These are phyloP conservation scores for Pteruthius melanotis DNA, from an alignment of 2,113 vertebrate species.

Conservation along the genomic window DNA sequence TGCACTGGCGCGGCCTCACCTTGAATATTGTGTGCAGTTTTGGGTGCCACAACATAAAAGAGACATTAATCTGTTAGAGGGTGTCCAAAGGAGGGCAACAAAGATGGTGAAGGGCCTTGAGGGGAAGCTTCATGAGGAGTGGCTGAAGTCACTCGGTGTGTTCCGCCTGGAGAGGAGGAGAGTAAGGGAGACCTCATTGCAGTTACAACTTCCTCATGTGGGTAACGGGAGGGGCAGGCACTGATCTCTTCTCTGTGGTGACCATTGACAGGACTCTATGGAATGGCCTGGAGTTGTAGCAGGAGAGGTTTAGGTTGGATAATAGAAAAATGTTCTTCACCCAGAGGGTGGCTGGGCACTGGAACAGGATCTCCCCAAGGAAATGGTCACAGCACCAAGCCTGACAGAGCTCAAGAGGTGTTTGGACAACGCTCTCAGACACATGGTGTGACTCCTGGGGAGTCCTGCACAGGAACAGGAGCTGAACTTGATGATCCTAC, in stretches of 20 bases:
- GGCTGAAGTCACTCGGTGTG: neutral
- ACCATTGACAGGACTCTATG: accelerated
- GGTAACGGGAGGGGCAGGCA: neutral
- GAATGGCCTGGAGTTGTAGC: neutral
- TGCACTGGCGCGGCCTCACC: accelerated
- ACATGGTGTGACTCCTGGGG: neutral
- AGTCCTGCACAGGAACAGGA: neutral
- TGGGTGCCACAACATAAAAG: neutral
- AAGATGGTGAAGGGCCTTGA: neutral
- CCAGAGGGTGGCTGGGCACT: neutral
- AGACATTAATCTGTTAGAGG: neutral
- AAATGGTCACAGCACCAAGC: neutral
- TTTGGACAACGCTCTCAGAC: neutral
- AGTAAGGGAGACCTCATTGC: neutral
- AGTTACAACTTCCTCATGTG: neutral
- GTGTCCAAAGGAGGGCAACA: neutral
- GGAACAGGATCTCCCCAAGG: neutral
- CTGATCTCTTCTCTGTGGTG: neutral
- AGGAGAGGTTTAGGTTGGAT: neutral
- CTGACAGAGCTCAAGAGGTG: neutral
- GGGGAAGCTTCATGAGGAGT: accelerated
- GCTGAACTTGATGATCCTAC: neutral
- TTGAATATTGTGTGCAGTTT: neutral
- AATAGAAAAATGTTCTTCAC: neutral
- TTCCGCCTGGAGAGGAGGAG: neutral